Evolutionary conservation across 2,113 vertebrate genomes (phyloP).

Genomic region (Himantopus leucocephalus): DNA sequence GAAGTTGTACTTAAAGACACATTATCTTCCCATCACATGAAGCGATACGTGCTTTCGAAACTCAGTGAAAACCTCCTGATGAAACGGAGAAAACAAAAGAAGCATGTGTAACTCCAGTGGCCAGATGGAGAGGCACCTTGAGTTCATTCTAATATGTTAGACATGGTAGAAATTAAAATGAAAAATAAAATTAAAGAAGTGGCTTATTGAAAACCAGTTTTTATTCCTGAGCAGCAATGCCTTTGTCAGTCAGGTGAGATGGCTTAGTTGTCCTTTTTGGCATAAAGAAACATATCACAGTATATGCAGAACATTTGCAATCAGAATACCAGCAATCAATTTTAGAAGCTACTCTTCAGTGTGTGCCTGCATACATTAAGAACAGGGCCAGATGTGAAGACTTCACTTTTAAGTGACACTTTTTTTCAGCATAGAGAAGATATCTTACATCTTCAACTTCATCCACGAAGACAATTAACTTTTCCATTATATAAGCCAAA

Average conservation of each 20-base stretch:
- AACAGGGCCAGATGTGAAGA: not conserved
- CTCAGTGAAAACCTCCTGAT: not conserved
- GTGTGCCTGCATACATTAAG: not conserved
- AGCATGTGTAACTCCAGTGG: not conserved
- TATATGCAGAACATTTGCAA: not conserved
- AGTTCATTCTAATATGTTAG: not conserved
- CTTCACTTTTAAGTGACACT: not conserved
- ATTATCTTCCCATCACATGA: not conserved
- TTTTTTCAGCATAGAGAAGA: not conserved
- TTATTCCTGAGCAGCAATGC: not conserved
- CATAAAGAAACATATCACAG: not conserved
- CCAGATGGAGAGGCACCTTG: not conserved
- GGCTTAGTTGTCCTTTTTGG: not conserved
- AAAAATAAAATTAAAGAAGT: not conserved
- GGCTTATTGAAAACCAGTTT: not conserved
- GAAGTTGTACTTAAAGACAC: not conserved
- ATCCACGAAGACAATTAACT: constrained; percentile 82
- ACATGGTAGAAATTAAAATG: not conserved
- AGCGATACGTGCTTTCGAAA: not conserved
- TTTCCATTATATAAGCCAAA: constrained; percentile 88
- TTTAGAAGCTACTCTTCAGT: not conserved
- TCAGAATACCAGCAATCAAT: not conserved
- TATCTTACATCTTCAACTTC: constrained; percentile 80
- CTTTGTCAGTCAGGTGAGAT: not conserved
- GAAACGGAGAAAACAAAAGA: not conserved